Conservation (phyloP, 2,113 vertebrate genomes). For the Bos indicus region DNA sequence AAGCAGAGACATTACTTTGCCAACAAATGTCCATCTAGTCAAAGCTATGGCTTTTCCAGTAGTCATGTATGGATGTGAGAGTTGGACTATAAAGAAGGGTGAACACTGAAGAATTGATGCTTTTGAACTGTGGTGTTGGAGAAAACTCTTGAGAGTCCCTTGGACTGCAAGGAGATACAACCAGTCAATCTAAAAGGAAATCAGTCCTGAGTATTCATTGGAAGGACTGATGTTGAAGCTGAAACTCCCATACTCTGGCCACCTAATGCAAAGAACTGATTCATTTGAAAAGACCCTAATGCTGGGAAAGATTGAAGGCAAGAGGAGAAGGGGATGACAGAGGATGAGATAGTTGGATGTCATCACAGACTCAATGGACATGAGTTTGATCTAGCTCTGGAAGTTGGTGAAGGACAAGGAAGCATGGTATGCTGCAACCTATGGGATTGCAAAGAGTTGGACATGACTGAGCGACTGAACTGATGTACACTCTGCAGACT, state of each 20-base stretch:
- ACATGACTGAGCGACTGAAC: neutral
- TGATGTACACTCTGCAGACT: neutral
- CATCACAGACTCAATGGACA: fast-evolving
- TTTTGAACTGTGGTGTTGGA: neutral
- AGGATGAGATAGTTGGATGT: neutral
- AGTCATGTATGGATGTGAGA: neutral
- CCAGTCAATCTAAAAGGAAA: neutral
- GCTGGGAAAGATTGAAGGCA: neutral
- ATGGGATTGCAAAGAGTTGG: neutral
- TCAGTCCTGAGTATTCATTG: neutral
- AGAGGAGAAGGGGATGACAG: neutral
- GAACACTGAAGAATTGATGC: neutral
- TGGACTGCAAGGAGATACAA: neutral
- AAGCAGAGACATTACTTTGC: neutral
- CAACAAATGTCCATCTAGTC: neutral
- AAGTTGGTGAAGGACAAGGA: neutral
- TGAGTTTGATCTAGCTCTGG: neutral
- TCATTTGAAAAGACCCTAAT: neutral
- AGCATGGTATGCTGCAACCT: neutral
- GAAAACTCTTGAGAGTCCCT: neutral
- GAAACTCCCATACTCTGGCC: neutral
- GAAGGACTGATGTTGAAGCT: neutral
- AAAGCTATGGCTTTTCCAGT: neutral
- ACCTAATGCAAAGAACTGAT: neutral
- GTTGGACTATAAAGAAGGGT: neutral